Base-by-base conservation (phyloP, 2,113 vertebrate genomes). In the Capricornis sumatraensis region DNA sequence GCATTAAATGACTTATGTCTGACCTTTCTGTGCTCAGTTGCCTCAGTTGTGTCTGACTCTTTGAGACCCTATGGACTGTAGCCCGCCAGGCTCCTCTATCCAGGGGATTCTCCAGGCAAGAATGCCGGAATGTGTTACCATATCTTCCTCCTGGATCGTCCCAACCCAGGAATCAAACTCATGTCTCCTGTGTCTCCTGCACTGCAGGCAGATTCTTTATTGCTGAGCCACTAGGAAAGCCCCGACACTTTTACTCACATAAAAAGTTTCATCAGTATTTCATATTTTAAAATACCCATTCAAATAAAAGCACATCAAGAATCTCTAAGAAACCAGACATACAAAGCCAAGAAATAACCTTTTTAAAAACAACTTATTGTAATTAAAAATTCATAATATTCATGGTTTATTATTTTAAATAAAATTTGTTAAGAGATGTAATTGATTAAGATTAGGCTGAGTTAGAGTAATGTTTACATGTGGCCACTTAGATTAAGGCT, bases 271-370 rank as follows among this genome's bases (percentile, higher is more conserved):
- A 43, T 19, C 62, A 52, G 5, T 58, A 57, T 81, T 81, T 94
- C 58, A 47, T 50, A 84, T 82, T 83, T 87, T 55, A 87, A 96
- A 95, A 47, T 19, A 94, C 2, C 16, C 60, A 53, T 52, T 97
- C 86, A 67, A 90, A 47, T 91, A 47, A 15, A 83, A 36, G 23
- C 88, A 92, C 76, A 62, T 16, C 19, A 71, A 93, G 67, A 92
- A 23, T 94, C 78, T 96, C n/a, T 94, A 94, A 89, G 16, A 79
- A 88, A 93, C 74, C 52, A 94, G 90, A 81, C 36, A 84, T 12
- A 86, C 11, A 74, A 83, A 81, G 47, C 21, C 30, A 40, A 94
- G 53, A 92, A 96, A 67, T 45, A 89, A 62, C 21, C 19, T 62
- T 86, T 60, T 50, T 3, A 36, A 79, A 78, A 78, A 71, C 43